phyloP scores from a whole-genome alignment of 2,888 invertebrate species.

The Sphecodes monilicornis region DNA sequence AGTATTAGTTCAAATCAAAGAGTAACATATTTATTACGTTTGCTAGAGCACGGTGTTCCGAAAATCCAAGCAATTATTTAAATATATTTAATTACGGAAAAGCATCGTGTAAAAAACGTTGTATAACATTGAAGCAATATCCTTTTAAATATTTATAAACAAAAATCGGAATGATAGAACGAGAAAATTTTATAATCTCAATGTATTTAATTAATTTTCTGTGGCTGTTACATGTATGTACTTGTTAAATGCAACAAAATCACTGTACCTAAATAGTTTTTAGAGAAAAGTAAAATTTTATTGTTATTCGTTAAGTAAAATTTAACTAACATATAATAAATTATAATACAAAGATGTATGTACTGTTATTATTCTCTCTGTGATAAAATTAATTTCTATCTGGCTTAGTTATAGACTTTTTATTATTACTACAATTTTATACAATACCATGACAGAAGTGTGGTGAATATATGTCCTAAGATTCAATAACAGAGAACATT shows the following conservation, averaged over 20 bases:
- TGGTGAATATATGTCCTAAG: constrained; percentile 54
- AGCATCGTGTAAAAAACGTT: constrained; percentile 25
- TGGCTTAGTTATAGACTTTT: constrained; percentile 45
- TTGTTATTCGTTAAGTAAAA: constrained; percentile 44
- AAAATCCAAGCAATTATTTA: constrained; percentile 44
- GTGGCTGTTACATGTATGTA: constrained; percentile 61
- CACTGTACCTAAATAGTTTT: constrained; percentile 62
- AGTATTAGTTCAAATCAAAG: constrained; percentile 43
- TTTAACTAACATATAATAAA: constrained; percentile 54
- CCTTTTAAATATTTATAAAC: constrained; percentile 2
- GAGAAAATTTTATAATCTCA: constrained; percentile 30
- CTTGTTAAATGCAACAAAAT: constrained; percentile 59
- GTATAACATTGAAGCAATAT: constrained; percentile 15
- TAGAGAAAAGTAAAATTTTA: constrained; percentile 45
- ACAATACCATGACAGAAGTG: constrained; percentile 51
- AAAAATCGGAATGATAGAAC: background rate
- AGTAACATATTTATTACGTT: constrained; percentile 63
- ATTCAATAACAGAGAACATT: constrained; percentile 26
- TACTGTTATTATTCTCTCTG: constrained; percentile 10
- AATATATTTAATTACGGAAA: constrained; percentile 29
- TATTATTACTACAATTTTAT: constrained; percentile 63
- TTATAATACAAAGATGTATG: constrained; percentile 34
- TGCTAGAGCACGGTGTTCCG: constrained; percentile 28
- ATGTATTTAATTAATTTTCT: constrained; percentile 34
- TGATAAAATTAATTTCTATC: background rate